Percentiles rank a stretch among this genome's conserved stretches.
These are phyloP conservation scores for Sminthopsis crassicaudata DNA, from an alignment of 2,113 vertebrate species.

Conservation along the genomic window DNA sequence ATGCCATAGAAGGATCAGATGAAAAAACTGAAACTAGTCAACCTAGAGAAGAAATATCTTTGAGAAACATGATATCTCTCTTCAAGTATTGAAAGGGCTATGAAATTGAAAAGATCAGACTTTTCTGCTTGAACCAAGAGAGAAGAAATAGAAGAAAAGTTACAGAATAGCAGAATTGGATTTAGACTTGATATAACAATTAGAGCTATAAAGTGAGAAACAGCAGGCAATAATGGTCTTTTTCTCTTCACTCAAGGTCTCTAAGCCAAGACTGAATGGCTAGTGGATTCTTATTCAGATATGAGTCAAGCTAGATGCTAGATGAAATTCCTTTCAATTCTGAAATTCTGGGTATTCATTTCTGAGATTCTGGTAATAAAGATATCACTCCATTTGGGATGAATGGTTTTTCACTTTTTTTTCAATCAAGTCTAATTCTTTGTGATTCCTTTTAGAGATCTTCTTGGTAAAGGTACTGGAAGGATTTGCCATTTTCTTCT, in stretches of 20 bases:
- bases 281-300: not conserved
- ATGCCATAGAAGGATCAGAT: not conserved
- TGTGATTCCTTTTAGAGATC: too few species aligned
- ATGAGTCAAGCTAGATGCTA: not conserved
- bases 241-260: not conserved
- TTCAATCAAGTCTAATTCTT: not conserved
- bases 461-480: too few species aligned
- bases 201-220: not conserved
- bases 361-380: not conserved
- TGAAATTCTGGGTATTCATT: not conserved
- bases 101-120: not conserved
- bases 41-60: not conserved
- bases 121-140: not conserved
- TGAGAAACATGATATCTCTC: not conserved
- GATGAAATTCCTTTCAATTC: not conserved
- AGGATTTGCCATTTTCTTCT: too few species aligned
- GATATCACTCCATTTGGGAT: not conserved
- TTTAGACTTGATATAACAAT: not conserved
- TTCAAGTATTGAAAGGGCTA: not conserved
- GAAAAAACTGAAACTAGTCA: not conserved
- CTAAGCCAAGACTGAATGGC: not conserved
- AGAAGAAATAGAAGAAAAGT: not conserved
- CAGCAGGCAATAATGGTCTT: not conserved
- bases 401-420: not conserved
- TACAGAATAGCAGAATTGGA: not conserved